Percentiles rank a stretch among this genome's conserved stretches.
Conservation (phyloP, 1,140 invertebrate genomes). For the Whitmania pigra region DNA sequence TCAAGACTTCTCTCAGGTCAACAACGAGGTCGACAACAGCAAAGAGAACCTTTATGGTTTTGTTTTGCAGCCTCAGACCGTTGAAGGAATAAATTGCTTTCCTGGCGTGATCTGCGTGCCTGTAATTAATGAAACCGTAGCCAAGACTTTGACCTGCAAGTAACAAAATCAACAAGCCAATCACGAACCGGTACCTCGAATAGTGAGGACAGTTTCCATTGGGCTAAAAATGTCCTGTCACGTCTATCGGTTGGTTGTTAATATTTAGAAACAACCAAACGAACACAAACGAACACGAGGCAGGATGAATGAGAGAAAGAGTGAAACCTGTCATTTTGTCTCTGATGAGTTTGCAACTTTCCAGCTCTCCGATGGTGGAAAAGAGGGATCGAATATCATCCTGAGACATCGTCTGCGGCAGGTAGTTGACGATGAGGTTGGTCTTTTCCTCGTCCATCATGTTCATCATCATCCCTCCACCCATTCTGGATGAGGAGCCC, state of each 20-base stretch:
- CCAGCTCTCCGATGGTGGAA: conserved; percentile 92
- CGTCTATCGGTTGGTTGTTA: too few species aligned
- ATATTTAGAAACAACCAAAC: too few species aligned
- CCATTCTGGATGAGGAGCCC: neutral
- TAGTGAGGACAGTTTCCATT: too few species aligned
- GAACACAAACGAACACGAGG: too few species aligned
- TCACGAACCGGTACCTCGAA: too few species aligned
- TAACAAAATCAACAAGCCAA: too few species aligned
- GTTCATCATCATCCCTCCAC: conserved; percentile 6
- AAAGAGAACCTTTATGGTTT: conserved; percentile 83
- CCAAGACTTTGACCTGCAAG: conserved; percentile 83
- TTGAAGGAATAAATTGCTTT: conserved; percentile 97
- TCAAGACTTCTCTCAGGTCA: conserved; percentile 10
- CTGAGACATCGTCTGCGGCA: conserved; percentile 98
- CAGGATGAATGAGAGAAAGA: neutral
- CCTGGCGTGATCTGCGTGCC: conserved; percentile 92
- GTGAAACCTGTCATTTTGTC: conserved; percentile 87
- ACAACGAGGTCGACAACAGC: conserved; percentile 30
- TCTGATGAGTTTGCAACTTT: conserved; percentile 94
- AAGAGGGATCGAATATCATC: conserved; percentile 95
- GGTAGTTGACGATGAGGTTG: conserved; percentile 97
- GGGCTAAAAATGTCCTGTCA: too few species aligned
- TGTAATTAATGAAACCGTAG: conserved; percentile 79
- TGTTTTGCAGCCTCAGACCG: conserved; percentile 97
- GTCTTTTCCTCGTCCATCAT: conserved; percentile 68